Percentiles rank a stretch among this genome's conserved stretches.
Conservation (phyloP, 2,888 invertebrate genomes). For the Julus scanicus region DNA sequence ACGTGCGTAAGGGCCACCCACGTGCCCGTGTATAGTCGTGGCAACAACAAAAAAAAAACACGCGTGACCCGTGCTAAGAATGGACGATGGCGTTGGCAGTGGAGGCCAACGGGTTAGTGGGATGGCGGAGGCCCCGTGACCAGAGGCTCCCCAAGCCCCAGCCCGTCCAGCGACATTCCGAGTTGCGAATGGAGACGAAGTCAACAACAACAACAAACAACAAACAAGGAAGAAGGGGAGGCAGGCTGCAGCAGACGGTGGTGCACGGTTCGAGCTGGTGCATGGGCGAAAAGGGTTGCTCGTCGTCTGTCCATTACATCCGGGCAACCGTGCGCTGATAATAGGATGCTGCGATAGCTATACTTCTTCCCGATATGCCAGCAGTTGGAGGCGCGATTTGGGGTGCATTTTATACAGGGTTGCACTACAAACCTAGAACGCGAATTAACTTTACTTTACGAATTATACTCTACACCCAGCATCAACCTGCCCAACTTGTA, state of each 20-base stretch:
- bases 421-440: not conserved
- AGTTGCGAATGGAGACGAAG: constrained; percentile 21
- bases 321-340: not conserved
- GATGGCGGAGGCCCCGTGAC: constrained; percentile 34
- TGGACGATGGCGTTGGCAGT: not conserved
- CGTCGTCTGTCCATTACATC: constrained; percentile 42
- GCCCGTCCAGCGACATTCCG: constrained; percentile 49
- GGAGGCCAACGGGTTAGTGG: constrained; percentile 30
- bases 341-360: constrained; percentile 21
- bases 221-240: constrained; percentile 46
- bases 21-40: not conserved
- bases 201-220: constrained; percentile 52
- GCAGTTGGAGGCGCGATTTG: not conserved
- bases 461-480: not conserved
- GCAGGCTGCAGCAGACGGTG: not conserved
- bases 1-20: constrained; percentile 14
- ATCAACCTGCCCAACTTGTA: not conserved
- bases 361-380: not conserved
- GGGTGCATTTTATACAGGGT: not conserved
- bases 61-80: not conserved
- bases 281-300: constrained; percentile 34
- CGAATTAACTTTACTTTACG: not conserved
- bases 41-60: not conserved
- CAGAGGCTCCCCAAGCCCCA: constrained; percentile 48
- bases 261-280: constrained; percentile 26